Conservation (phyloP, 2,113 vertebrate genomes). For the Apaloderma vittatum region DNA sequence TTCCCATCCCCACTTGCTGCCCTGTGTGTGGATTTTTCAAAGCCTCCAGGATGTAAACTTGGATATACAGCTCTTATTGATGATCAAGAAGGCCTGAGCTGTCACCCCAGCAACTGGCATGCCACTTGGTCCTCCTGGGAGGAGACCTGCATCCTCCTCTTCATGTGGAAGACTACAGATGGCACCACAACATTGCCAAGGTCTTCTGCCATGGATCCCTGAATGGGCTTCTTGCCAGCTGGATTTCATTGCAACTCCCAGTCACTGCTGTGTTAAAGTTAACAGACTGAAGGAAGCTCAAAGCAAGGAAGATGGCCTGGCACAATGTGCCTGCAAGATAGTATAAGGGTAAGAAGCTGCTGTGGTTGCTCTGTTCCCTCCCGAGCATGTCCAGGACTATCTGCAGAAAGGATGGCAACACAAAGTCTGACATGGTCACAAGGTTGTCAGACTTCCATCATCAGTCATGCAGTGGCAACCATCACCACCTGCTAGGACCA, state of each 20-base stretch:
- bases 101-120: not conserved
- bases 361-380: not conserved
- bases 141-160: not conserved
- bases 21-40: not conserved
- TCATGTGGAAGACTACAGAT: not conserved
- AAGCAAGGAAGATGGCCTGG: not conserved
- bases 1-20: not conserved
- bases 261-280: not conserved
- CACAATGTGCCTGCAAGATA: fast-evolving
- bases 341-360: not conserved
- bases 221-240: not conserved
- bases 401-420: not conserved
- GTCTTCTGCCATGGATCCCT: not conserved
- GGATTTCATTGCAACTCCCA: not conserved
- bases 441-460: not conserved
- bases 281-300: not conserved
- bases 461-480: not conserved
- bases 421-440: not conserved
- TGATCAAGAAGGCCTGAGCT: not conserved
- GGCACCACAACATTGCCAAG: not conserved
- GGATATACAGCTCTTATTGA: not conserved
- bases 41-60: not conserved
- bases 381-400: not conserved
- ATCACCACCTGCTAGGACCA: not conserved
- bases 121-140: not conserved